These are phyloP conservation scores for Sinonovacula constricta DNA, from an alignment of 1,140 invertebrate species.

Conservation along the genomic window DNA sequence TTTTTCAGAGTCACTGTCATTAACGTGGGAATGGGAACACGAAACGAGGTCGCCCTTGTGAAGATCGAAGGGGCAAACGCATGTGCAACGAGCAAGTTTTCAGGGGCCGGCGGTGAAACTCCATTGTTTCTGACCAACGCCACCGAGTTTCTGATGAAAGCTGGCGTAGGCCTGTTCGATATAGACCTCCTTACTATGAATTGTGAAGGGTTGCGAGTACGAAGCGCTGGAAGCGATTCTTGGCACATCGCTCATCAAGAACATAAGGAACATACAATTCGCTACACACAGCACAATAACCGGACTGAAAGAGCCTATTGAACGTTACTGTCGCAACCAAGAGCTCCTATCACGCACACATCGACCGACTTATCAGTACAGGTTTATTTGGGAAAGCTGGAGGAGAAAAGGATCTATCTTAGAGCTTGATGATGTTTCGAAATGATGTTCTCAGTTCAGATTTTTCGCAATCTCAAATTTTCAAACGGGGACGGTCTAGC, in stretches of 20 bases:
- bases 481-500: too few relatives aligned
- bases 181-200: constrained; percentile 52
- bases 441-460: too few relatives aligned
- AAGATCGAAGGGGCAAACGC: constrained; percentile 44
- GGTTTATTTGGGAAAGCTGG: constrained; percentile 51
- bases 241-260: constrained; percentile 16
- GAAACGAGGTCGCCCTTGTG: constrained; percentile 40
- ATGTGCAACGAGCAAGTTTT: constrained; percentile 42
- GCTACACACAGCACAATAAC: constrained; percentile 37
- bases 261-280: constrained; percentile 51
- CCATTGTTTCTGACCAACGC: constrained; percentile 41
- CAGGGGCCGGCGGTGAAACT: constrained; percentile 10
- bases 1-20: constrained; percentile 40
- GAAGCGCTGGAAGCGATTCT: constrained; percentile 41
- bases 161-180: constrained; percentile 38
- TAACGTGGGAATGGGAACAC: constrained; percentile 34
- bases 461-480: too few relatives aligned
- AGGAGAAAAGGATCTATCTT: too few relatives aligned
- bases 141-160: constrained; percentile 42
- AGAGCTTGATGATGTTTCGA: too few relatives aligned
- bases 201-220: constrained; percentile 54
- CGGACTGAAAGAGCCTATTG: constrained; percentile 19
- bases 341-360: constrained; percentile 47
- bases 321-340: constrained; percentile 44
- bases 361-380: constrained; percentile 49